phyloP scores from a whole-genome alignment of 2,888 invertebrate genomes.

The Vandiemenella viatica region DNA sequence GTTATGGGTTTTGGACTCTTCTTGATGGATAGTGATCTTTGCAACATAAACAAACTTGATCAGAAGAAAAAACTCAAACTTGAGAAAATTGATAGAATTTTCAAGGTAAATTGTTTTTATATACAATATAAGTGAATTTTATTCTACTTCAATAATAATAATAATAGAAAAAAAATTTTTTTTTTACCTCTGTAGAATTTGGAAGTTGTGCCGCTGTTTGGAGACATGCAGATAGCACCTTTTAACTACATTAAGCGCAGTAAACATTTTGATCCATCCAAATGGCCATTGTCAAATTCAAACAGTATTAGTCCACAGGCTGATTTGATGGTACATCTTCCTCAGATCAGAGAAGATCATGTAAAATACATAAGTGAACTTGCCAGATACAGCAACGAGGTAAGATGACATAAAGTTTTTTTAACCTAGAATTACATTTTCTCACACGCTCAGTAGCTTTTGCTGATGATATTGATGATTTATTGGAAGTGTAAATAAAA shows the following conservation, averaged over 20 bases:
- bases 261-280: constrained; percentile 74
- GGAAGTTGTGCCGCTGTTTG: constrained; percentile 91
- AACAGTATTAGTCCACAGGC: constrained; percentile 77
- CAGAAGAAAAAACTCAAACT: constrained; percentile 91
- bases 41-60: constrained; percentile 89
- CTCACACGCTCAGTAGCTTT: too few species aligned
- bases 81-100: constrained; percentile 87
- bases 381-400: constrained; percentile 67
- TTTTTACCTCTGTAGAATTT: constrained; percentile 47
- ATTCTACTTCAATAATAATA: background rate
- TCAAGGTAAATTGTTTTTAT: constrained; percentile 49
- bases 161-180: too few species aligned
- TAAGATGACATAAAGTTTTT: constrained; percentile 20
- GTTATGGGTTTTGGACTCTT: constrained; percentile 94
- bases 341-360: constrained; percentile 89
- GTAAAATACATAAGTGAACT: constrained; percentile 93
- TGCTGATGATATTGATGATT: too few species aligned
- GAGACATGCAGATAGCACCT: constrained; percentile 98
- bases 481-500: too few species aligned
- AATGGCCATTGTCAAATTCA: constrained; percentile 80
- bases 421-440: background rate
- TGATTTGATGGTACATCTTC: constrained; percentile 86
- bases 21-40: constrained; percentile 85
- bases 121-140: background rate
- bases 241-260: constrained; percentile 93